A percentile compares a stretch with the other conserved stretches of the same genome.
Conservation (phyloP, 2,888 invertebrate genomes). For the Papilio demoleus region DNA sequence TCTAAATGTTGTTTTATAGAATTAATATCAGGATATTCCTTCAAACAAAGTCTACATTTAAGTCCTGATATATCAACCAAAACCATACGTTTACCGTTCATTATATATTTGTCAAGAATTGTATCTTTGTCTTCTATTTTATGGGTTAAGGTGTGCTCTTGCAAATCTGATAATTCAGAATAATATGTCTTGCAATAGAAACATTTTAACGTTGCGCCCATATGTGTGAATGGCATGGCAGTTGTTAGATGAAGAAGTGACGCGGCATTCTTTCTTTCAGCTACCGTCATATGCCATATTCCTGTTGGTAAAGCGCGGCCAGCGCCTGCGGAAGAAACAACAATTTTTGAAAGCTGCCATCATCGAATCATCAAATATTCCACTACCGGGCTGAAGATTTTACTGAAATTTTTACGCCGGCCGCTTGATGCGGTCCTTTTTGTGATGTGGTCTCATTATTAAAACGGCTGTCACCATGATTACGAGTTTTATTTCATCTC, state of each 20-base stretch:
- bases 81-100: constrained; percentile 57
- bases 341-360: neutral
- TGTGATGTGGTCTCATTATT: too few species aligned
- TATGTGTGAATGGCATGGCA: constrained; percentile 63
- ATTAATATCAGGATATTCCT: constrained; percentile 50
- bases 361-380: neutral
- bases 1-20: constrained; percentile 55
- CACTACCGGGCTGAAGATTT: too few species aligned
- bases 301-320: constrained; percentile 50
- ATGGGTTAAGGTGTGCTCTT: constrained; percentile 59
- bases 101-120: constrained; percentile 55
- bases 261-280: constrained; percentile 62
- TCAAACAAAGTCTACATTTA: constrained; percentile 57
- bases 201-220: constrained; percentile 64
- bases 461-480: too few species aligned
- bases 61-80: constrained; percentile 63
- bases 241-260: constrained; percentile 60
- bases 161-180: constrained; percentile 51
- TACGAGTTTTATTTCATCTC: too few species aligned
- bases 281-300: constrained; percentile 64
- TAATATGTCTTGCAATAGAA: constrained; percentile 62
- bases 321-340: constrained; percentile 46
- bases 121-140: constrained; percentile 44
- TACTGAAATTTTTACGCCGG: too few species aligned
- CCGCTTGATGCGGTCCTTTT: too few species aligned